Evolutionary conservation across 2,888 invertebrate genomes (phyloP).

Genomic region (Sphaerophoria rueppellii): DNA sequence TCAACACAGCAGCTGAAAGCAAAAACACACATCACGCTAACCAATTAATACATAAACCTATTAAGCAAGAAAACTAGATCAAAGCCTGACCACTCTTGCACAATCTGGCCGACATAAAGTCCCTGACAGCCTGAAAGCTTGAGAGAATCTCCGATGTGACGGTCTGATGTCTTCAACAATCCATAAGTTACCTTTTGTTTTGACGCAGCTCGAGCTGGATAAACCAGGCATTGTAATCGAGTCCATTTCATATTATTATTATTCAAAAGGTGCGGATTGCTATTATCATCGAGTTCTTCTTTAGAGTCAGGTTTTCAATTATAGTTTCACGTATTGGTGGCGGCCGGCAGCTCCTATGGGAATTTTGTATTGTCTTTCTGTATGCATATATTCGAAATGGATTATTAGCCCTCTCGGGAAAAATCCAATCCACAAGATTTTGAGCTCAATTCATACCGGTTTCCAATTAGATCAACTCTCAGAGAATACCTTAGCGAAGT

Average conservation of each 20-base stretch:
- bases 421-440: conserved; percentile 30
- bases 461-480: conserved; percentile 75
- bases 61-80: conserved; percentile 70
- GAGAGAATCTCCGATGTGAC: conserved; percentile 50
- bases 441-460: conserved; percentile 75
- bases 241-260: not conserved
- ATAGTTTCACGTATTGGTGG: not conserved
- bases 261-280: conserved; percentile 28
- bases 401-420: conserved; percentile 6
- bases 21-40: conserved; percentile 64
- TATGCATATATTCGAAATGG: not conserved
- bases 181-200: conserved; percentile 37
- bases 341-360: conserved; percentile 17
- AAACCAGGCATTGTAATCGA: conserved; percentile 5
- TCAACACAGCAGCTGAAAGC: conserved; percentile 28
- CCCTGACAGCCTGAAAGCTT: not conserved
- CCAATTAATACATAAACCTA: conserved; percentile 70
- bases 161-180: conserved; percentile 31
- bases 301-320: conserved; percentile 34
- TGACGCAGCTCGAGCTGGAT: conserved; percentile 1
- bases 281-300: conserved; percentile 50
- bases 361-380: not conserved
- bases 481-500: conserved; percentile 30
- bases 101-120: conserved; percentile 56
- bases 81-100: conserved; percentile 63